These are phyloP conservation scores for Ecdyonurus torrentis DNA, from an alignment of 2,888 invertebrate species.

Conservation along the genomic window DNA sequence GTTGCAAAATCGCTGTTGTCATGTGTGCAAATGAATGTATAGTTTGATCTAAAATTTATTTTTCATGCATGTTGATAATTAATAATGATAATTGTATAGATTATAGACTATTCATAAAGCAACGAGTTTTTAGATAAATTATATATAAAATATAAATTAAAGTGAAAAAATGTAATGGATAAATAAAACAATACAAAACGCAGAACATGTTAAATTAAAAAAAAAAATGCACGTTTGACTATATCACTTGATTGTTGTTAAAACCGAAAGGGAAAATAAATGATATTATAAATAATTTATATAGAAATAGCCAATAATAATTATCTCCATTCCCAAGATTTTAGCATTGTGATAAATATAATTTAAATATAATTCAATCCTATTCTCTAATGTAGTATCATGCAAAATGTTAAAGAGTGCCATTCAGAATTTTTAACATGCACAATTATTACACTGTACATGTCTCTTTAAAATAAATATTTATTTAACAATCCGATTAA, in stretches of 20 bases:
- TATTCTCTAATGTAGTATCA: no score
- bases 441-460: no score
- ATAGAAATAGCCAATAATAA: no score
- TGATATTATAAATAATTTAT: background rate
- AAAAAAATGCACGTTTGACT: background rate
- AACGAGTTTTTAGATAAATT: background rate
- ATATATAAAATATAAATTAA: constrained; percentile 1
- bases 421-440: no score
- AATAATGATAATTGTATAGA: background rate
- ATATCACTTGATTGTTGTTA: background rate
- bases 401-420: no score
- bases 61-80: no score
- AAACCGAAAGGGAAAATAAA: background rate
- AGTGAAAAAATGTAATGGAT: background rate
- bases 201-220: constrained; percentile 7
- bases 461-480: no score
- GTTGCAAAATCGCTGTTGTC: no score
- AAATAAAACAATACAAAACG: background rate
- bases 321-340: background rate
- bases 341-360: background rate
- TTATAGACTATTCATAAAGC: background rate
- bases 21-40: no score
- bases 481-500: no score
- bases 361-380: no score
- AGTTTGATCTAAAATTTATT: no score